Evolutionary conservation across 1,140 invertebrate species (phyloP).

Genomic region (Sitobion miscanthi): DNA sequence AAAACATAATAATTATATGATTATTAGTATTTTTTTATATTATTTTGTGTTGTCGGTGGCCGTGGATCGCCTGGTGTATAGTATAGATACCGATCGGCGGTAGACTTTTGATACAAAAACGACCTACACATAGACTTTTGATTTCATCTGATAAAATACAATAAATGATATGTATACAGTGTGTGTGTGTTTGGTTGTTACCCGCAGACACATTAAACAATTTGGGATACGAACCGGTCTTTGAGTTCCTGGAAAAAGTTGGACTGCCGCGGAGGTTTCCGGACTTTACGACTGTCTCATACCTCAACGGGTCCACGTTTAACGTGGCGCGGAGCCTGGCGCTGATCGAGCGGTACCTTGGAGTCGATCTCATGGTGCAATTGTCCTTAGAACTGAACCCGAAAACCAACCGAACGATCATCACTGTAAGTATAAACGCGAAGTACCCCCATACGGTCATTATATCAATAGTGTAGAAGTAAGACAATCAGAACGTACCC

Average conservation of each 20-base stretch:
- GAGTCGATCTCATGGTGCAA: constrained; percentile 59
- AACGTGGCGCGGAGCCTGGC: constrained; percentile 58
- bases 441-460: not conserved
- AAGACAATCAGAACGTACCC: no score
- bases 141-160: not conserved
- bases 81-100: no score
- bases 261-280: constrained; percentile 57
- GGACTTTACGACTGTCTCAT: not conserved
- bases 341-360: constrained; percentile 58
- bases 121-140: not conserved
- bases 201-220: constrained; percentile 58
- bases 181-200: not conserved
- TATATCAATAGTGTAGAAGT: no score
- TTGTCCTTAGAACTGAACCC: constrained; percentile 54
- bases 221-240: constrained; percentile 59
- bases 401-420: not conserved
- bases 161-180: not conserved
- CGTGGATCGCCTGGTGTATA: no score
- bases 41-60: not conserved
- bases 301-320: constrained; percentile 47
- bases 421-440: not conserved
- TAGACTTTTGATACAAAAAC: no score
- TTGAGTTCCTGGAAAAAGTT: constrained; percentile 54
- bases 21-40: not conserved
- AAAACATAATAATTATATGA: not conserved